A percentile compares a stretch with the other conserved stretches of the same genome.
phyloP scores from a whole-genome alignment of 2,888 invertebrate species.

The Chouioia cunea region DNA sequence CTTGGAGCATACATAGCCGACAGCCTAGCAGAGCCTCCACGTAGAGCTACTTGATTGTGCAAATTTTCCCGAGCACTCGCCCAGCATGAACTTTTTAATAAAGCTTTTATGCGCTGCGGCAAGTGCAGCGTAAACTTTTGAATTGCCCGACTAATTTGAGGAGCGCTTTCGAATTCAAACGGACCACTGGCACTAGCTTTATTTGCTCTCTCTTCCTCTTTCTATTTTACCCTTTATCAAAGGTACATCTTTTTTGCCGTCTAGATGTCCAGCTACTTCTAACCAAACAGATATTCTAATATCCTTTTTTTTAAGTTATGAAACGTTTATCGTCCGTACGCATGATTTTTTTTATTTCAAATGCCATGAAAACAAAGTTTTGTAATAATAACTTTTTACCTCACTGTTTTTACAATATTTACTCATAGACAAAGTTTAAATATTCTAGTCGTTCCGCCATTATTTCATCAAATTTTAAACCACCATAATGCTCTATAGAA shows the following conservation, averaged over 20 bases:
- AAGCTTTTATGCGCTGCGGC: constrained; percentile 26
- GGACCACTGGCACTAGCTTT: not conserved
- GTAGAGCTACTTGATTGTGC: constrained; percentile 21
- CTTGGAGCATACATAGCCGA: too few relatives aligned
- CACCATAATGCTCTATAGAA: constrained; percentile 29
- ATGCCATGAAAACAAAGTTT: too few relatives aligned
- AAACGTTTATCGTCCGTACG: too few relatives aligned
- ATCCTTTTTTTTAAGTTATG: not conserved
- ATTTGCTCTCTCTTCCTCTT: too few relatives aligned
- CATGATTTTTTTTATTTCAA: too few relatives aligned
- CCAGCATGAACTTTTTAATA: constrained; percentile 37
- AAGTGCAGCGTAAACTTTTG: constrained; percentile 27
- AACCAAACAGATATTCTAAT: not conserved
- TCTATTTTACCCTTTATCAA: not conserved
- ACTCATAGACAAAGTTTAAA: too few relatives aligned
- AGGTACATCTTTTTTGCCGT: constrained; percentile 18
- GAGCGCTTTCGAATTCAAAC: constrained; percentile 18
- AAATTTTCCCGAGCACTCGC: constrained; percentile 9
- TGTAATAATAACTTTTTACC: too few relatives aligned
- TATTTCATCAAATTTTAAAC: not conserved
- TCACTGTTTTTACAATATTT: too few relatives aligned
- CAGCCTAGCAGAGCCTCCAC: too few relatives aligned
- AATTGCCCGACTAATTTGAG: constrained; percentile 22
- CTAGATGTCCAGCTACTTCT: constrained; percentile 6
- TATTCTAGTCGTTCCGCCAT: too few relatives aligned